Evolutionary conservation across 2,888 invertebrate species (phyloP), one percentile per base, ranked within the genome.

Genomic region (Acronicta aceris): DNA sequence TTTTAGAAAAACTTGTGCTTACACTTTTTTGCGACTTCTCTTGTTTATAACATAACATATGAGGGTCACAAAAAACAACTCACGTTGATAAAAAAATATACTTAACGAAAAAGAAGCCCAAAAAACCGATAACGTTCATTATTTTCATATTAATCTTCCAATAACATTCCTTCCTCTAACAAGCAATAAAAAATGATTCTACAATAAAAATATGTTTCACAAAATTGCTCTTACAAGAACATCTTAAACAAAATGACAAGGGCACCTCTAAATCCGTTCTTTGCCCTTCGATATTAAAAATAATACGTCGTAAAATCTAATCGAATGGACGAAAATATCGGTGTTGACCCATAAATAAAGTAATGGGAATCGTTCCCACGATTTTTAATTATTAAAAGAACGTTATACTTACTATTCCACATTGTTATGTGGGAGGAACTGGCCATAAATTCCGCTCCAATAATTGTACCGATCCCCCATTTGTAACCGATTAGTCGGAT

Each of bases 361-460:
- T 77, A 79, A 79, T 79, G 75, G 81, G 77, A 72, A 63, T 56
- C 59, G 74, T 86, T 85, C 86, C 78, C 86, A 86, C 84, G 81
- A 76, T 65, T 76, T 82, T 81, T 77, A 81, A 82, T 81, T 81
- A 80, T 74, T 58, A 76, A 72, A 73, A 71, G 74, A 77, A 69
- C 71, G 61, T 61, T 71, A 69, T 59, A 74, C 60, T 68, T 59
- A 74, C 60, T 68, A 61, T 52, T 71, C 75, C 40, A 75, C 74
- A 83, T 85, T 85, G 86, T 84, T 81, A 75, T 65, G 76, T 78
- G 73, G 75, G 77, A 78, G 80, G 85, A 84, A 79, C 81, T 75
- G 79, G 70, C 78, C 71, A 85, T 89, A 86, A 87, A 89, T 83
- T 87, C 83, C 86, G 82, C 73, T 81, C 74, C 78, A 84, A 79